These are phyloP conservation scores for Alloplasta piceator DNA, from an alignment of 2,888 invertebrate genomes.

Conservation along the genomic window DNA sequence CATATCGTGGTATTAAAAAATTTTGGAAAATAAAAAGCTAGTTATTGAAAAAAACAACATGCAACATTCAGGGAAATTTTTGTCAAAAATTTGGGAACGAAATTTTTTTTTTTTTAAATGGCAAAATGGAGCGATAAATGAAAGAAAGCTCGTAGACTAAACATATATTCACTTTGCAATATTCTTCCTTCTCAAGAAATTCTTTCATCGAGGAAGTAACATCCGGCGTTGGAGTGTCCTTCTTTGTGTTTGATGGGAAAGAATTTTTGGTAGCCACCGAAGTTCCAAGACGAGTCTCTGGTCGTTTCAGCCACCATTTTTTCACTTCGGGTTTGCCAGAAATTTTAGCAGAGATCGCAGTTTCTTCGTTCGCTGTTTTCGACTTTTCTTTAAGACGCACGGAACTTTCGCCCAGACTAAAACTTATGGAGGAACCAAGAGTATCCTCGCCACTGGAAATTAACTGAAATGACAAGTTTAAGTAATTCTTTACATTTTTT, in stretches of 20 bases:
- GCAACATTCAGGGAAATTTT: too few relatives aligned
- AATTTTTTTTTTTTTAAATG: background rate
- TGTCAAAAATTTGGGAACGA: too few relatives aligned
- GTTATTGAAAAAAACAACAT: too few relatives aligned
- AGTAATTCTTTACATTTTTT: background rate
- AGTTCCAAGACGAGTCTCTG: constrained; percentile 71
- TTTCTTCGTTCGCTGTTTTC: constrained; percentile 61
- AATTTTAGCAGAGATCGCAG: constrained; percentile 27
- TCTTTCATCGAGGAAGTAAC: constrained; percentile 80
- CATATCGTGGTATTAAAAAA: too few relatives aligned
- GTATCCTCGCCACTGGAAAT: constrained; percentile 72
- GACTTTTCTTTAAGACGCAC: constrained; percentile 75
- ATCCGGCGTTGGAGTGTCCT: constrained; percentile 72
- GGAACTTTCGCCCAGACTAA: constrained; percentile 77
- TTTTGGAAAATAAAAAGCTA: too few relatives aligned
- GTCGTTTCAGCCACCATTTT: constrained; percentile 78
- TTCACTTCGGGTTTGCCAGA: constrained; percentile 56
- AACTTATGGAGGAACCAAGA: constrained; percentile 76
- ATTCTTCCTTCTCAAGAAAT: constrained; percentile 79
- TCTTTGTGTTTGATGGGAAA: constrained; percentile 52
- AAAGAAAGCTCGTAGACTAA: background rate
- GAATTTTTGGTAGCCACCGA: constrained; percentile 63
- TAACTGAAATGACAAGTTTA: constrained; percentile 38
- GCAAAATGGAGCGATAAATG: background rate
- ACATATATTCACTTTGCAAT: constrained; percentile 76